Evolutionary conservation across 2,888 invertebrate genomes (phyloP), one percentile per base, ranked within the genome.

Genomic region (Pammene aurita): DNA sequence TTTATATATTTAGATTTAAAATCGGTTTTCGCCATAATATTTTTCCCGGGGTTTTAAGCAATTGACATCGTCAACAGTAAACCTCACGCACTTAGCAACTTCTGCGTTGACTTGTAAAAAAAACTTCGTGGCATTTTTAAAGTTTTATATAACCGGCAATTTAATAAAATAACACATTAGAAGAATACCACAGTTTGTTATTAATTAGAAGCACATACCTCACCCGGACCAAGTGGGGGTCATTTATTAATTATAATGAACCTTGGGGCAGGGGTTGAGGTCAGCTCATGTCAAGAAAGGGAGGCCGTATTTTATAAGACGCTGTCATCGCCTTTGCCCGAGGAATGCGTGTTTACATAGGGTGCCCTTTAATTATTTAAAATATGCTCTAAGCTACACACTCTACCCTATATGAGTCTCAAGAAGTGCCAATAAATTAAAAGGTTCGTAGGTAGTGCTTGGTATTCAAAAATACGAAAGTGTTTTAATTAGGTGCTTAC

Each of bases 191-290:
- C 84, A 84, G 84, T 83, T 77, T 81, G 78, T 84, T 83, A 87
- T 85, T 86, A 85, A 82, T 80, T 80, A 79, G 66, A 76, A 72
- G 71, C 74, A 75, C 77, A 74, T 75, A 72, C 72, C 74, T 75
- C 72, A 75, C 80, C 80, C 77, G 44, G 66, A 54, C 64, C 58
- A 64, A 54, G 65, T 65, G 72, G 71, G 76, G 89, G 90, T 92
- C 92, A 93, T 92, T 91, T 90, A 92, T 93, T 93, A 93, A 93
- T 93, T 92, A 92, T 87, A 85, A 85, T 83, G 84, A 84, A 84
- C 84, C 84, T 78, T 77, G 78, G 78, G 76, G 72, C 76, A 74
- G 82, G 85, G 82, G 81, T 76, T 78, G 80, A 80, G 83, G 83
- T 84, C 82, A 82, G 82, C 84, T 80, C 81, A 84, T 86, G 85